A percentile compares a stretch with the other conserved stretches of the same genome.
Conservation (phyloP, 2,888 invertebrate genomes). For the Lochmaea crataegi region DNA sequence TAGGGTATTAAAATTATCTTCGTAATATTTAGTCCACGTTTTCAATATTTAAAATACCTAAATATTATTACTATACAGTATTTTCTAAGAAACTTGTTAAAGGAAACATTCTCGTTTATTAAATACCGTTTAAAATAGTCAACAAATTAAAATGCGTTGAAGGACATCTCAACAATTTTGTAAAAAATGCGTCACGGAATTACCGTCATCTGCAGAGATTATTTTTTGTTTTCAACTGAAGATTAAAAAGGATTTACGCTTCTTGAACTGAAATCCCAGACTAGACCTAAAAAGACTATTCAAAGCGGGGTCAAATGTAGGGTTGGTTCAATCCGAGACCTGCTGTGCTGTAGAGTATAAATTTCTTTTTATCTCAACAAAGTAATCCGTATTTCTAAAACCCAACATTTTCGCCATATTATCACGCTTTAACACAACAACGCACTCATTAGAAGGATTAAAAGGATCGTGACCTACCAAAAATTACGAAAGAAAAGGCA, state of each 20-base stretch:
- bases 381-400: background rate
- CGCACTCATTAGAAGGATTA: constrained; percentile 4
- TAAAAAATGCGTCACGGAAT: background rate
- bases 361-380: constrained; percentile 8
- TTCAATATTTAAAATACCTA: too few relatives aligned
- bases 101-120: too few relatives aligned
- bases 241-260: constrained; percentile 15
- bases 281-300: constrained; percentile 14
- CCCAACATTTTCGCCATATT: background rate
- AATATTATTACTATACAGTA: too few relatives aligned
- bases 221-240: constrained; percentile 13
- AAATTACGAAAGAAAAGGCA: background rate
- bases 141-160: background rate
- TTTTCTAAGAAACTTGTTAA: too few relatives aligned
- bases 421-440: constrained; percentile 6
- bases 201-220: constrained; percentile 7
- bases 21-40: too few relatives aligned
- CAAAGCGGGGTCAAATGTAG: background rate
- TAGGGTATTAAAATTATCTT: too few relatives aligned
- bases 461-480: background rate
- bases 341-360: background rate
- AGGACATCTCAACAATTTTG: background rate
- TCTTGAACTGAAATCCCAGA: constrained; percentile 4
- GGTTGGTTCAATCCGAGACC: background rate
- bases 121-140: background rate